Percentiles rank a stretch among this genome's conserved stretches.
phyloP scores from a whole-genome alignment of 2,888 invertebrate species.

The Anthophora plumipes region DNA sequence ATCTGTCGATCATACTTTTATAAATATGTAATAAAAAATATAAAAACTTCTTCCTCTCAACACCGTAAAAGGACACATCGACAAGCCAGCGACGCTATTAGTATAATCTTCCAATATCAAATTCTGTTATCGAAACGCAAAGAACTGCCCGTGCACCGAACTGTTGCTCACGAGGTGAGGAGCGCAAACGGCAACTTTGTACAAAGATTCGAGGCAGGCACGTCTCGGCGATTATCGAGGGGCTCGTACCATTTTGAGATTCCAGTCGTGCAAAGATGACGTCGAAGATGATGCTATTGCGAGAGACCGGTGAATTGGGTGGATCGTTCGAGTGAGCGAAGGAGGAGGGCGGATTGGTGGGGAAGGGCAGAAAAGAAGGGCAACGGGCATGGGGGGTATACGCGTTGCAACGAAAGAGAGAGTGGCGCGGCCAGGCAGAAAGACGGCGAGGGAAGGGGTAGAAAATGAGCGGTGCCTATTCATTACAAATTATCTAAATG shows the following conservation, averaged over 20 bases:
- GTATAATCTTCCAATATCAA: no score
- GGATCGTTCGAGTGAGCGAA: conserved; percentile 10
- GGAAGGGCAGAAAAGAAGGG: conserved; percentile 28
- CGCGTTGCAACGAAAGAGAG: conserved; percentile 58
- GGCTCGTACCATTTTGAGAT: conserved; percentile 17
- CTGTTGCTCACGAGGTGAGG: background rate
- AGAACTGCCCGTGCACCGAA: no score
- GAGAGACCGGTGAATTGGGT: conserved; percentile 33
- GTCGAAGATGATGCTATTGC: conserved; percentile 48
- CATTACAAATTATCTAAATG: conserved; percentile 87
- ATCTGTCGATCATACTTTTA: no score
- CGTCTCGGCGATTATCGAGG: conserved; percentile 36
- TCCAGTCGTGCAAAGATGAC: conserved; percentile 40
- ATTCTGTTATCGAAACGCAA: no score
- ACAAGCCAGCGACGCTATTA: no score
- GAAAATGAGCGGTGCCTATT: conserved; percentile 85
- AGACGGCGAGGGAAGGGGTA: conserved; percentile 52
- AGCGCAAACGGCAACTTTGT: conserved; percentile 1
- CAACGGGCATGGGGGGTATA: conserved; percentile 4
- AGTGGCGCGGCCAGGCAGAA: background rate
- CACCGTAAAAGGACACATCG: no score
- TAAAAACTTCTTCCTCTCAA: no score
- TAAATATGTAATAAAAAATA: no score
- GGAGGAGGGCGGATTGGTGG: conserved; percentile 9
- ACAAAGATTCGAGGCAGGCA: conserved; percentile 5